A percentile compares a stretch with the other conserved stretches of the same genome.
phyloP scores from a whole-genome alignment of 1,140 invertebrate genomes.

The Caenorhabditis tropicalis region DNA sequence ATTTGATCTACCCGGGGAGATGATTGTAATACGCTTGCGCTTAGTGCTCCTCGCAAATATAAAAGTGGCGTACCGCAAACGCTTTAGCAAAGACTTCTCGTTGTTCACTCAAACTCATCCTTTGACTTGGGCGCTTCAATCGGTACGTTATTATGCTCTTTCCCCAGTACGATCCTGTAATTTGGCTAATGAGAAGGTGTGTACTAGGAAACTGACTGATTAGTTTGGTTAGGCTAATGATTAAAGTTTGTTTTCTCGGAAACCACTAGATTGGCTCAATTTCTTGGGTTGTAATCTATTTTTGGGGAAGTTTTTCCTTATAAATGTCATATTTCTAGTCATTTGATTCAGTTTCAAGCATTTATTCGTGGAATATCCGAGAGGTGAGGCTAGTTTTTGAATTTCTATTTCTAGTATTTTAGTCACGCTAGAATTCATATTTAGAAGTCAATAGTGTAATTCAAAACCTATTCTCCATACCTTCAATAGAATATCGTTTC shows the following conservation, averaged over 20 bases:
- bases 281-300: not conserved
- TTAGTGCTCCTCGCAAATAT: not conserved
- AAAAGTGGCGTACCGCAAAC: constrained; percentile 36
- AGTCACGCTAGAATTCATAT: not conserved
- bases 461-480: not conserved
- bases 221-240: not conserved
- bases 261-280: not conserved
- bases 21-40: constrained; percentile 30
- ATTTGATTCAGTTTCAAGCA: too few species aligned
- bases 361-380: too few species aligned
- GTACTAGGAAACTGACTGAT: not conserved
- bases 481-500: constrained; percentile 31
- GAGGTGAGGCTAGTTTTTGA: too few species aligned
- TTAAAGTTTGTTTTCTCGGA: not conserved
- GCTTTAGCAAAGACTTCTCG: constrained; percentile 21
- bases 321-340: too few species aligned
- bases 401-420: too few species aligned
- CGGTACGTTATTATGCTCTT: constrained; percentile 38
- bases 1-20: constrained; percentile 8
- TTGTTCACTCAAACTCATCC: constrained; percentile 38
- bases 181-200: not conserved
- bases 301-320: not conserved
- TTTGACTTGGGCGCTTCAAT: constrained; percentile 24
- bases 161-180: constrained; percentile 32
- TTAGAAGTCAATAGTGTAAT: not conserved